phyloP scores from a whole-genome alignment of 2,888 invertebrate species.

The Lottia scabra region DNA sequence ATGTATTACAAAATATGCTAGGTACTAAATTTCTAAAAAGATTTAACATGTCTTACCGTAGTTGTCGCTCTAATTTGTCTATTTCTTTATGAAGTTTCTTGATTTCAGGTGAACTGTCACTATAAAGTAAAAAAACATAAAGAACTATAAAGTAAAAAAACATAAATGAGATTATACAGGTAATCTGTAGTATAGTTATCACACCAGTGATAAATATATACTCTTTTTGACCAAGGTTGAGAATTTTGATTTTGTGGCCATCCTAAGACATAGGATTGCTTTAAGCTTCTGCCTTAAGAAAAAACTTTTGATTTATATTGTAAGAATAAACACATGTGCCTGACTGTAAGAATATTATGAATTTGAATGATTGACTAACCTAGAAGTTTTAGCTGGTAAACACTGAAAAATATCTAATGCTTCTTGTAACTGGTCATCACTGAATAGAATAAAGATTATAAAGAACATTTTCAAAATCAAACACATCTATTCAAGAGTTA shows the following conservation, averaged over 20 bases:
- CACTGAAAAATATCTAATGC: slow-evolving; percentile 76
- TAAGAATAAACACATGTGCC: too few species aligned
- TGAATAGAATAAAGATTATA: slow-evolving; percentile 49
- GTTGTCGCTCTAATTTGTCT: slow-evolving; percentile 72
- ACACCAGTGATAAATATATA: too few species aligned
- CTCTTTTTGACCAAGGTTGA: too few species aligned
- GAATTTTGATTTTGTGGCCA: too few species aligned
- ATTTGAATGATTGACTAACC: too few species aligned
- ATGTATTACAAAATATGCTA: too few species aligned
- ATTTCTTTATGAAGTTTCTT: slow-evolving; percentile 63
- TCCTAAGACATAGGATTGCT: not conserved
- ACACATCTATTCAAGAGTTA: too few species aligned
- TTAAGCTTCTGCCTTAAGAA: not conserved
- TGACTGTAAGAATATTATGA: too few species aligned
- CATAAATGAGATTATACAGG: too few species aligned
- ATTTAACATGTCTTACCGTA: slow-evolving; percentile 60
- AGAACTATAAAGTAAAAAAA: too few species aligned
- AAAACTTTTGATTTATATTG: not conserved
- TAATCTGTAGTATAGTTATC: too few species aligned
- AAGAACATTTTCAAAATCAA: not conserved
- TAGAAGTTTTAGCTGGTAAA: slow-evolving; percentile 67
- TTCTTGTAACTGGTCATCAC: slow-evolving; percentile 75
- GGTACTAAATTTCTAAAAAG: too few species aligned
- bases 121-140: slow-evolving; percentile 9
- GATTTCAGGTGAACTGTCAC: slow-evolving; percentile 54